Evolutionary conservation across 2,797 vertebrate genomes (phyloP), one percentile per base, ranked within the genome.

Genomic region (Cynodonichthys magdalenae): DNA sequence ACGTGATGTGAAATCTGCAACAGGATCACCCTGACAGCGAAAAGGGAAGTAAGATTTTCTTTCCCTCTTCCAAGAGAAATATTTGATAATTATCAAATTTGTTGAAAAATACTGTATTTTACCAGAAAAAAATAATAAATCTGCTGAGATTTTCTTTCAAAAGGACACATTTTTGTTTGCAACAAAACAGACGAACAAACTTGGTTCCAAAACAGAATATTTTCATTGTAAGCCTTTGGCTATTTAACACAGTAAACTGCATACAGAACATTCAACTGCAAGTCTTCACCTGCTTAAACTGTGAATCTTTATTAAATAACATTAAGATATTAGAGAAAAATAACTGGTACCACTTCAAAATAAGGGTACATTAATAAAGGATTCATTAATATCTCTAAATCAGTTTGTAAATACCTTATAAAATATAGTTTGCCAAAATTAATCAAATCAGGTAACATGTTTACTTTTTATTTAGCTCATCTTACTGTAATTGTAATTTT

Each of bases 1-100:
- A 86, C 77, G 74, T 85, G 81, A 89, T 46, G 62, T 65, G 85
- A 84, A 86, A 86, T 85, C 88, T 85, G 63, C 85, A 79, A 79
- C 79, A 63, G 79, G 75, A 84, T 87, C 83, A 71, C 77, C 71
- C 67, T 57, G 70, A 73, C 70, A 31, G 77, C 85, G 75, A 62
- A 82, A 79, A 84, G 79, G 74, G 71, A 84, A 78, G 83, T 70
- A 46, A 81, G 75, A 66, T 80, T 80, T 73, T 49, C 77, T 41
- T 56, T 17, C 9, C 11, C 15, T 31, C 14, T 18, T 83, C 67
- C 64, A 59, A 77, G 63, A 66, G 77, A 83, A 77, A 70, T 63
- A 73, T 77, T 74, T 71, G 79, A 83, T 79, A 74, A 75, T 55
- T 64, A 69, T 57, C 66, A n/a, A 76, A 79, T 63, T 71, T 59